Conservation (phyloP, 2,113 vertebrate species). For the Calcarius ornatus region DNA sequence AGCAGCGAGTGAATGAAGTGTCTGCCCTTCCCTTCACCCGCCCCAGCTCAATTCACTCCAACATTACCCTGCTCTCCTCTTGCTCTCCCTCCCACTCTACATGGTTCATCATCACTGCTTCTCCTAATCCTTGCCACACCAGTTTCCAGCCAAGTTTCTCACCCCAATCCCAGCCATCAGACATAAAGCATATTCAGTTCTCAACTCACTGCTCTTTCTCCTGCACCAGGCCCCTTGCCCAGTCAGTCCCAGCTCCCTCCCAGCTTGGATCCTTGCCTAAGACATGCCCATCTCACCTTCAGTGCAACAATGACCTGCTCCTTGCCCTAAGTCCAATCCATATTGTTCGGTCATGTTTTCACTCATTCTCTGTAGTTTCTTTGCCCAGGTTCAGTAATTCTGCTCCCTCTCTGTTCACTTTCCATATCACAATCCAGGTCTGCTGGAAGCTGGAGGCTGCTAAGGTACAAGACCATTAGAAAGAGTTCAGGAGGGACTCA, state of each 20-base stretch:
- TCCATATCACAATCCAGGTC: background rate
- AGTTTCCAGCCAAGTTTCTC: background rate
- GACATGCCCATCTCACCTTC: background rate
- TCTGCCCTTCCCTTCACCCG: accelerated
- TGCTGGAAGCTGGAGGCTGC: background rate
- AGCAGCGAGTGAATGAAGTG: background rate
- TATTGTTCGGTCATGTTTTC: background rate
- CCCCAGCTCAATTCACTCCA: background rate
- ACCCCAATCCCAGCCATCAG: background rate
- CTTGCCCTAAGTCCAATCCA: background rate
- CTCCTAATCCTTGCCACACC: background rate
- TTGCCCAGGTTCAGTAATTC: background rate
- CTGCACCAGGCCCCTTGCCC: background rate
- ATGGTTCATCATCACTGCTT: background rate
- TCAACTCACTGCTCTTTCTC: background rate
- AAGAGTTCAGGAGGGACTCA: background rate
- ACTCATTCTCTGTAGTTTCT: background rate
- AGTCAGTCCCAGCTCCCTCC: background rate
- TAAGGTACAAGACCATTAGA: background rate
- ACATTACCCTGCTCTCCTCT: background rate
- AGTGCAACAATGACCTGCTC: background rate
- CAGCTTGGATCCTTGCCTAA: background rate
- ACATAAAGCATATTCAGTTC: background rate
- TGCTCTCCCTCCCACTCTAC: background rate
- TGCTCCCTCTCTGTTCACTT: background rate